Evolutionary conservation across 2,888 invertebrate species (phyloP), one percentile per base, ranked within the genome.

Genomic region (Pammene fasciana): DNA sequence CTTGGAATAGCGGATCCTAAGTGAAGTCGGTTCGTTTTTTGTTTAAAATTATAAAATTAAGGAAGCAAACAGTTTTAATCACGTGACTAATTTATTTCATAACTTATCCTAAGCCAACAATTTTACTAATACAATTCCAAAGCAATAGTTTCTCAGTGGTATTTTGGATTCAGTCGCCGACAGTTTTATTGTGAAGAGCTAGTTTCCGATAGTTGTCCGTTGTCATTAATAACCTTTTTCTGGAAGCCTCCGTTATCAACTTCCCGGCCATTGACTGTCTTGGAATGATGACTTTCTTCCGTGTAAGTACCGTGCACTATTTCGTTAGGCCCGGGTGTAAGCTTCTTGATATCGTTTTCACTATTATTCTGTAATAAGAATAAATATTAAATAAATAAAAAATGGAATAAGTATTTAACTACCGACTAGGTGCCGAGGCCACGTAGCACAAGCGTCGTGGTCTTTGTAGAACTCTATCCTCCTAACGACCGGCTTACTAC

Each of bases 71-170:
- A 8, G 41, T 11, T n/a, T 6, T 56, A 57, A 59, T 71, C 56
- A 34, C 55, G 64, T 52, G 64, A 68, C n/a, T 71, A 26, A 48
- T 48, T 60, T 56, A 64, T 68, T 67, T 61, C 7, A 43, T 26
- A 14, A 43, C 26, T 11, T 13, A 61, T n/a, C 26, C 26, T 55
- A 13, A 18, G 52, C 26, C 8, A n/a, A 36, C 10, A 41, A 46
- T 45, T 41, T 60, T 52, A 48, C n/a, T n/a, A n/a, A n/a, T n/a
- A n/a, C n/a, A 41, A 18, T 14, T 38, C 10, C n/a, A n/a, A n/a
- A 18, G 9, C 52, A 26, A 26, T 11, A 5, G 0, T 10, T 48
- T 16, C 6, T n/a, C 16, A 7, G 1, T 41, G 36, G 9, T 48
- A n/a, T 14, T 7, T 1, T 26, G 45, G n/a, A 5, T 16, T 43